phyloP scores from a whole-genome alignment of 2,888 invertebrate genomes.

The Dasysyrphus albostriatus region DNA sequence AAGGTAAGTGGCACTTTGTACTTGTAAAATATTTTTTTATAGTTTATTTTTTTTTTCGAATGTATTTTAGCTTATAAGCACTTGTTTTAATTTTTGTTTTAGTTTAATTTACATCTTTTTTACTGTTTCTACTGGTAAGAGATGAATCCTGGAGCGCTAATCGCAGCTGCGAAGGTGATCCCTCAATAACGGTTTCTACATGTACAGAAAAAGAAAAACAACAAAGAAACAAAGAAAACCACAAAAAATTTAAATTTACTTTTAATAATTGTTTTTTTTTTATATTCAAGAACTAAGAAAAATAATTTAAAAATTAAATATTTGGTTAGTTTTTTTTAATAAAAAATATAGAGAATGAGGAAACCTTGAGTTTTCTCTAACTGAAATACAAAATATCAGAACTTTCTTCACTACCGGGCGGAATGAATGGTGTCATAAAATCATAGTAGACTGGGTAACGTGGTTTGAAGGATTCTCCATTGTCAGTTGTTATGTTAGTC shows the following conservation, averaged over 20 bases:
- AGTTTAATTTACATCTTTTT: conserved; percentile 61
- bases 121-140: conserved; percentile 51
- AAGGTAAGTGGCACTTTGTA: conserved; percentile 77
- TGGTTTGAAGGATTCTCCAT: conserved; percentile 82
- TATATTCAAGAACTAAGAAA: not conserved
- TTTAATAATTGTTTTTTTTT: conserved; percentile 19
- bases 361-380: conserved; percentile 60
- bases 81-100: conserved; percentile 7
- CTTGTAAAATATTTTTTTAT: conserved; percentile 50
- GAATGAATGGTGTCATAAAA: conserved; percentile 83
- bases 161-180: conserved; percentile 79
- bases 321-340: not conserved
- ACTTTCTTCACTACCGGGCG: conserved; percentile 83
- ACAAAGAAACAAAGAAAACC: conserved; percentile 61
- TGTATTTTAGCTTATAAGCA: conserved; percentile 64
- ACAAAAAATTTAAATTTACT: conserved; percentile 52
- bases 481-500: conserved; percentile 81
- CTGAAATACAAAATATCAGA: conserved; percentile 74
- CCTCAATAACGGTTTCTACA: conserved; percentile 77
- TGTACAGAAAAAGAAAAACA: conserved; percentile 42
- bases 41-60: conserved; percentile 13
- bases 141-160: conserved; percentile 77
- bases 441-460: conserved; percentile 83
- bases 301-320: conserved; percentile 2
- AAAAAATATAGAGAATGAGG: conserved; percentile 18